These are phyloP conservation scores for Nycticebus coucang DNA, from an alignment of 2,113 vertebrate genomes.

Conservation along the genomic window DNA sequence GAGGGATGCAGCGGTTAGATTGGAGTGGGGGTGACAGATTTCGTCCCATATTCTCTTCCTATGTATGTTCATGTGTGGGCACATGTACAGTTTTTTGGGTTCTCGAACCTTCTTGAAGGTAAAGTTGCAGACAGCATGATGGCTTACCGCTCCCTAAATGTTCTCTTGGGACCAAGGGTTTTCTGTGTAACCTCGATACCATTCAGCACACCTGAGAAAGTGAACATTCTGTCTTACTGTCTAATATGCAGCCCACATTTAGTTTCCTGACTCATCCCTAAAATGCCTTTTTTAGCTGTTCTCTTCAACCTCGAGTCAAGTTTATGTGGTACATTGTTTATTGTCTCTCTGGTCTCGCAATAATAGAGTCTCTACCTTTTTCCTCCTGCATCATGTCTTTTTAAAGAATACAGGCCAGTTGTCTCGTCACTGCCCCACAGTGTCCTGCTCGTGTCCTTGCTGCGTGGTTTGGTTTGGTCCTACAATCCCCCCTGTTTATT, in stretches of 20 bases:
- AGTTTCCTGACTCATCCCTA: not conserved
- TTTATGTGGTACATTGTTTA: not conserved
- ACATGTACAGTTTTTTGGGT: not conserved
- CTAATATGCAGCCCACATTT: not conserved
- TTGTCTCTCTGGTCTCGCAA: not conserved
- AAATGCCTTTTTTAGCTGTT: not conserved
- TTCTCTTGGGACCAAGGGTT: not conserved
- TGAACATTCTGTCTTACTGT: accelerated
- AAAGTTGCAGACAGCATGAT: not conserved
- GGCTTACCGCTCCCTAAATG: not conserved
- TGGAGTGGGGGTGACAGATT: not conserved
- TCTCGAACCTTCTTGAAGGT: not conserved
- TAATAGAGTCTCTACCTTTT: not conserved
- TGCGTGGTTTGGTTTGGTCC: not conserved
- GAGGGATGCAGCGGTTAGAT: not conserved
- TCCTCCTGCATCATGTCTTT: not conserved
- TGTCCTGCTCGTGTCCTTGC: not conserved
- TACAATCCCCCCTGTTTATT: not conserved
- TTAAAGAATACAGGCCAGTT: not conserved
- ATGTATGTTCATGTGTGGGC: not conserved
- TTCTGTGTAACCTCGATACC: not conserved
- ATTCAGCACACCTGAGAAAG: not conserved
- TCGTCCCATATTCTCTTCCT: not conserved
- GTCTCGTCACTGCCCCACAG: not conserved
- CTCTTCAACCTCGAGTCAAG: not conserved